Evolutionary conservation across 2,113 vertebrate species (phyloP), one percentile per base, ranked within the genome.

Genomic region (Cottus gobio): DNA sequence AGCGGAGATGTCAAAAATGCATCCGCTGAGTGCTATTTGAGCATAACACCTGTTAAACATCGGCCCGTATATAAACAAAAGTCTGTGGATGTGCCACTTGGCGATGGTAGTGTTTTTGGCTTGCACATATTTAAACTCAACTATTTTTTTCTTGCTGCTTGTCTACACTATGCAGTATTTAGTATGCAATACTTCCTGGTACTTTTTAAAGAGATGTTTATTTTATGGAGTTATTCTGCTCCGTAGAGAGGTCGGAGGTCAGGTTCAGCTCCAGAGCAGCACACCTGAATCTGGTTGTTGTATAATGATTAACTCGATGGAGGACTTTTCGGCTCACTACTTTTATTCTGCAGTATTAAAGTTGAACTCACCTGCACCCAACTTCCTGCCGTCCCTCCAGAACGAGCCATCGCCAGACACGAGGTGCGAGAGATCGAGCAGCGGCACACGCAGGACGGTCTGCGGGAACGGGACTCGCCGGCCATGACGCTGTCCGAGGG

Each of bases 391-490:
- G 0, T 39, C 13, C 34, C 24, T 18, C 0, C 93, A 99, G 98
- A 99, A 90, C 96, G 96, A 84, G 97, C 98, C 87, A 97, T 99
- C 70, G 98, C 98, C 86, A 96, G 96, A 77, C 98, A 99, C 50
- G 97, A 99, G 95, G 97, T 99, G 26, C 95, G 97, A 82, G 97
- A 99, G 93, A 97, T 98, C 82, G 98, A 99, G 63, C 97, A 98
- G 72, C 95, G 97, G 39, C 98, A 98, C 91, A 96, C 96, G 0
- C 95, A 96, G 89, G 97, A 97, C 81, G 95, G 96, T 10, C 93
- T 94, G 60, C 93, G 94, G 82, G 96, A 96, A n/a, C 75, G 76
- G 62, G 44, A 87, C 66, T 75, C 63, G 1, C 71, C 92, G 58
- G 94, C 92, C 20, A 34, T 39, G 1, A 15, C 70, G 8, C 11